Conservation (phyloP, 2,797 vertebrate genomes). For the Podarcis lilfordi region DNA sequence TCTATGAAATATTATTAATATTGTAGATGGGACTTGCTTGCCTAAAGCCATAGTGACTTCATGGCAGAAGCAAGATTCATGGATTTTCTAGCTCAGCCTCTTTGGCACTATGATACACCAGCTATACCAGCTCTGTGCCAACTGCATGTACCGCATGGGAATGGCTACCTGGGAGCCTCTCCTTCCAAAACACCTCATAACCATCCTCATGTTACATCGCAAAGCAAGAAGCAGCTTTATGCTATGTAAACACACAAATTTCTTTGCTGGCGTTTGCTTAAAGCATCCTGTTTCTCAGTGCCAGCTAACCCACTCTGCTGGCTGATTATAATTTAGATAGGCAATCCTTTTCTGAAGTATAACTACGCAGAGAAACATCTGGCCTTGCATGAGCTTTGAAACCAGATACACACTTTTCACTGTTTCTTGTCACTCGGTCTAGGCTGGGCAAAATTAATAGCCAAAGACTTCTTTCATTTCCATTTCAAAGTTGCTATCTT, state of each 20-base stretch:
- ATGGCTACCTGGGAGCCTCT: not conserved
- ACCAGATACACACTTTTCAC: slow-evolving; percentile 58
- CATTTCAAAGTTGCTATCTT: slow-evolving; percentile 17
- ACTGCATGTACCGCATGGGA: not conserved
- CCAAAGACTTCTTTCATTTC: slow-evolving; percentile 41
- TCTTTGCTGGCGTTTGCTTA: slow-evolving; percentile 68
- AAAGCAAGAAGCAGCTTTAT: slow-evolving; percentile 9
- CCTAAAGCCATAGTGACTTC: too few species aligned
- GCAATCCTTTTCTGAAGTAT: slow-evolving; percentile 67
- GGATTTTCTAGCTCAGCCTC: not conserved
- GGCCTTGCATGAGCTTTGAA: slow-evolving; percentile 57
- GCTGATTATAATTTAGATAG: slow-evolving; percentile 66
- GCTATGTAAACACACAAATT: slow-evolving; percentile 11
- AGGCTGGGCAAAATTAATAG: slow-evolving; percentile 30
- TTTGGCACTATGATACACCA: not conserved
- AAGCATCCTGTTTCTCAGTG: slow-evolving; percentile 57
- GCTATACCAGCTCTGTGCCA: not conserved
- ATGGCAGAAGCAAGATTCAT: not conserved
- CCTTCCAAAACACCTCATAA: not conserved
- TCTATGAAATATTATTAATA: too few species aligned
- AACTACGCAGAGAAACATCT: slow-evolving; percentile 72
- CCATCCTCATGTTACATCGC: not conserved
- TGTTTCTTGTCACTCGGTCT: slow-evolving; percentile 49
- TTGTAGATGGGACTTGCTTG: too few species aligned
- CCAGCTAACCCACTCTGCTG: slow-evolving; percentile 57